phyloP scores from a whole-genome alignment of 2,888 invertebrate genomes.

The Pristionchus japonicus region DNA sequence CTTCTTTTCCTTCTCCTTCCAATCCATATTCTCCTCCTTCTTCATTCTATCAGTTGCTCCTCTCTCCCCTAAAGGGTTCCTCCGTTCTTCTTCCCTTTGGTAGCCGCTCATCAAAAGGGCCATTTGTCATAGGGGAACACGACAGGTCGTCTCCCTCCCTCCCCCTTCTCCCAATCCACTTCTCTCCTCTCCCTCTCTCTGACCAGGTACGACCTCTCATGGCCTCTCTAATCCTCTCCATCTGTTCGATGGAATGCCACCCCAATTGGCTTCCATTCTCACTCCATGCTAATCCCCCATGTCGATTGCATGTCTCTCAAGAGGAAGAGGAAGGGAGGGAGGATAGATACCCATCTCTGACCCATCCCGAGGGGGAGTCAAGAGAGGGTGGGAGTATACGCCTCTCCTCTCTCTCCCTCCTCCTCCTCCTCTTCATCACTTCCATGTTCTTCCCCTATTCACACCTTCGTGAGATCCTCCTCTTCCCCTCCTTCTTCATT shows the following conservation, averaged over 20 bases:
- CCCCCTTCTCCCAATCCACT: constrained; percentile 1
- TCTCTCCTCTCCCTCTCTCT: neutral
- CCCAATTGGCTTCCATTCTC: constrained; percentile 16
- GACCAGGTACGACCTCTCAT: neutral
- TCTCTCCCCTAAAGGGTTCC: neutral
- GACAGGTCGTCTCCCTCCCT: neutral
- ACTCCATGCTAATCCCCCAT: neutral
- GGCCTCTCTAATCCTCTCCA: constrained; percentile 1
- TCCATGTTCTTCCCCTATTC: neutral
- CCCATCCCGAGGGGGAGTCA: constrained; percentile 19
- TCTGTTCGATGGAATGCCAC: neutral
- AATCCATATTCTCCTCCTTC: neutral
- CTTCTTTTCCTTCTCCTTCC: too few relatives aligned
- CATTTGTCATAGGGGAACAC: constrained; percentile 1
- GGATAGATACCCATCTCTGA: constrained; percentile 16
- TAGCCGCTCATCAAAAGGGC: neutral
- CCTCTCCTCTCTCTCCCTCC: neutral
- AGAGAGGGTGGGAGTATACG: neutral
- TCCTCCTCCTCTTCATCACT: neutral
- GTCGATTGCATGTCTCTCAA: neutral
- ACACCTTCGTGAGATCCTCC: too few relatives aligned
- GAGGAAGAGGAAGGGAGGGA: neutral
- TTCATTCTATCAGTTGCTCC: neutral
- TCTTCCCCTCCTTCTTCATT: neutral
- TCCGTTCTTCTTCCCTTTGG: neutral